Evolutionary conservation across 2,888 invertebrate genomes (phyloP).

Genomic region (Trachelus tabidus): DNA sequence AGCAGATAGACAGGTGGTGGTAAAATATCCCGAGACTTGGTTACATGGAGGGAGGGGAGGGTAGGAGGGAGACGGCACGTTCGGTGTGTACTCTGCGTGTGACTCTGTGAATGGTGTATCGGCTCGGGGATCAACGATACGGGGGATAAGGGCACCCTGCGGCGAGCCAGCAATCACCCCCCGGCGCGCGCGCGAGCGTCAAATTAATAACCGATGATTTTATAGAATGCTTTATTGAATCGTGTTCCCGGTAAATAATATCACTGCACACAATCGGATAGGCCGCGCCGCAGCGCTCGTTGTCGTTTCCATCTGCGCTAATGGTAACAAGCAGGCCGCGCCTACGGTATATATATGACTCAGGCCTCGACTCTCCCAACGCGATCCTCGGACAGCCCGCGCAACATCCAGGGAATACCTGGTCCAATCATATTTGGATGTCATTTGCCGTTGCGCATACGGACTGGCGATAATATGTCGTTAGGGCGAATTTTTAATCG

Average conservation of each 20-base stretch:
- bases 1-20: background rate
- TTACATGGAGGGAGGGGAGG: background rate
- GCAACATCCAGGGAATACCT: no score
- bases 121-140: slow-evolving; percentile 37
- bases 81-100: background rate
- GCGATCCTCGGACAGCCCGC: background rate
- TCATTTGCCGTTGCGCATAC: no score
- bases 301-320: slow-evolving; percentile 9
- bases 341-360: background rate
- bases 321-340: slow-evolving; percentile 10
- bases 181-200: slow-evolving; percentile 54
- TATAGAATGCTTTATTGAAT: slow-evolving; percentile 62
- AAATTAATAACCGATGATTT: slow-evolving; percentile 66
- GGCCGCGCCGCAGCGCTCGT: slow-evolving; percentile 9
- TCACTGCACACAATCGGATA: slow-evolving; percentile 43
- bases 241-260: slow-evolving; percentile 55
- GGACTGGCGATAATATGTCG: no score
- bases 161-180: slow-evolving; percentile 52
- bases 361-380: background rate
- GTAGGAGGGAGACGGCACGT: background rate
- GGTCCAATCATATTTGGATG: no score
- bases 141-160: slow-evolving; percentile 47
- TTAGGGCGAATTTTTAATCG: no score
- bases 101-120: background rate
- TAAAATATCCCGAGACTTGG: background rate